Base-by-base conservation (phyloP, 2,888 invertebrate species). In the Pollenia labialis region DNA sequence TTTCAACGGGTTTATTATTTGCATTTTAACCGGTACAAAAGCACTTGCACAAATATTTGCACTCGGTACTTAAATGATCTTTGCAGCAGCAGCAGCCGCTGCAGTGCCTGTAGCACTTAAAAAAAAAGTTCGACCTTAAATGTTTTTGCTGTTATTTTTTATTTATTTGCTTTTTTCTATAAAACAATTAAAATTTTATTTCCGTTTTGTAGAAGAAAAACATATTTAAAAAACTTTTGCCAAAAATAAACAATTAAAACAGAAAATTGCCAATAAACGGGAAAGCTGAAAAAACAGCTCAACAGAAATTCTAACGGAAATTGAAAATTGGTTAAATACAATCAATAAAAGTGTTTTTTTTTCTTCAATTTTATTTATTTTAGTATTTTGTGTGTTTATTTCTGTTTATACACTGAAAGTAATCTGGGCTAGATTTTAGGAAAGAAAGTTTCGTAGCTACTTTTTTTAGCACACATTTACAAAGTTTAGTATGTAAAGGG, bases 111-210 rank as follows among this genome's bases (percentile, higher is more conserved):
- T 32, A 48, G 66, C 48, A 16, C 11, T 62, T 56, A 46, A 11
- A 71, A 71, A 74, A 72, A 81, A 74, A 68, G 58, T 68, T 82
- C 76, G 75, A 69, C 75, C 82, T 76, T 82, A 82, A 75, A 69
- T 32, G 42, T 69, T 75, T 75, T 76, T 68, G 48, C 46, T 32
- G 44, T n/a, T 14, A 23, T 46, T 64, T 62, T 4, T n/a, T 46
- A 14, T 68, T 50, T 79, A n/a, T 18, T 60, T 52, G n/a, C 12
- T 76, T 60, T 32, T 76, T 82, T 44, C 46, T 46, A 32, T 69
- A 60, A 76, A 74, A 79, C 79, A 84, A 84, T 84, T 84, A 74
- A 79, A 74, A 68, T 60, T 74, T 79, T 66, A 79, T 84, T 79
- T 84, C 84, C 84, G 79, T 74, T 79, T 68, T 74, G 14, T 9